A percentile compares a stretch with the other conserved stretches of the same genome.
Conservation (phyloP, 2,113 vertebrate genomes). For the Mohoua ochrocephala region DNA sequence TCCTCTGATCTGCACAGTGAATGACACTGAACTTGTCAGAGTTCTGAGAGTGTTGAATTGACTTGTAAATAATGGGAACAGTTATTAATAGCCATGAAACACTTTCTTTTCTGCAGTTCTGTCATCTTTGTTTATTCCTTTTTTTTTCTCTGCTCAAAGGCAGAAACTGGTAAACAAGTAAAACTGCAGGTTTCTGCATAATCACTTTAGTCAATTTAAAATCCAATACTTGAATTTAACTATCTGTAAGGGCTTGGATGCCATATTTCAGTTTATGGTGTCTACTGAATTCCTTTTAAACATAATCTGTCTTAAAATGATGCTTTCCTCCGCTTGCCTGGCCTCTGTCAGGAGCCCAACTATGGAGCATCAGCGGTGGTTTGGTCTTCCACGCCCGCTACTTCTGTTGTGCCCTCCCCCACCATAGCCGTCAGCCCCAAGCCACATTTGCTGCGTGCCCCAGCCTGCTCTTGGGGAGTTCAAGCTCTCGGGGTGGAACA, state of each 20-base stretch:
- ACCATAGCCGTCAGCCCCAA: accelerated
- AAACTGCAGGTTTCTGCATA: neutral
- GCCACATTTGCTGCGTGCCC: neutral
- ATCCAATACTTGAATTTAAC: neutral
- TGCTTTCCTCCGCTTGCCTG: neutral
- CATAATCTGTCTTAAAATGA: neutral
- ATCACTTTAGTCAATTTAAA: neutral
- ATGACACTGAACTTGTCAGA: neutral
- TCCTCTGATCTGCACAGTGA: neutral
- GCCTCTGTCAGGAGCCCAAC: neutral
- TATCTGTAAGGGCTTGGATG: neutral
- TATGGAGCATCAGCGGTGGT: neutral
- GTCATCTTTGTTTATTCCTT: neutral
- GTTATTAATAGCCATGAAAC: neutral
- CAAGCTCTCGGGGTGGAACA: neutral
- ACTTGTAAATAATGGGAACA: neutral
- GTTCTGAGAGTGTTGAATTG: neutral
- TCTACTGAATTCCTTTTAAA: neutral
- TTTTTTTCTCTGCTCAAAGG: neutral
- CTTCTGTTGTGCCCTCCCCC: neutral
- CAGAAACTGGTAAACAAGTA: neutral
- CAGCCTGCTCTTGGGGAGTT: neutral
- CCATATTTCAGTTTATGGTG: neutral
- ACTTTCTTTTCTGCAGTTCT: neutral
- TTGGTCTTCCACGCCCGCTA: neutral